phyloP scores from a whole-genome alignment of 2,797 vertebrate genomes.

The Salmo trutta region DNA sequence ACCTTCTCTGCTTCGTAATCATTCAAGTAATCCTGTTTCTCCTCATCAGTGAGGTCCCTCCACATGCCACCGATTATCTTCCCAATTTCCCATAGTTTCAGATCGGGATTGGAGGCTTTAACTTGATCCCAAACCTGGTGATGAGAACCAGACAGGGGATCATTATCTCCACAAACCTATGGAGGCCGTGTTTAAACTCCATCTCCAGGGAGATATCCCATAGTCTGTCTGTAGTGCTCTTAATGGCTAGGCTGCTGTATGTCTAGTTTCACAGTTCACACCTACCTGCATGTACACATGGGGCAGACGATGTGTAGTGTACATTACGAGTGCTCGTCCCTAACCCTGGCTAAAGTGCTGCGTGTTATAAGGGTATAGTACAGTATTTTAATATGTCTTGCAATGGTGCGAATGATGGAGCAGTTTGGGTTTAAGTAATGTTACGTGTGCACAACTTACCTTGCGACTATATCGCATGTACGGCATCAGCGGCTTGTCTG shows the following conservation, averaged over 20 bases:
- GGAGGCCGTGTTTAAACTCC: constrained; percentile 74
- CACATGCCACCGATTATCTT: constrained; percentile 99
- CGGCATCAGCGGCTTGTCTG: constrained; percentile 95
- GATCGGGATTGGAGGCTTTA: constrained; percentile 99
- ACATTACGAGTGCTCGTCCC: constrained; percentile 16
- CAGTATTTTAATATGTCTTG: constrained; percentile 40
- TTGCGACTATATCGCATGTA: constrained; percentile 97
- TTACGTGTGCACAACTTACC: constrained; percentile 73
- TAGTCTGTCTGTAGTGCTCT: constrained; percentile 42
- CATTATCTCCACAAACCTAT: constrained; percentile 78
- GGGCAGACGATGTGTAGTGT: not conserved
- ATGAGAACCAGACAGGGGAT: constrained; percentile 75
- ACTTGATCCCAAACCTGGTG: constrained; percentile 99
- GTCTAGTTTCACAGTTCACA: constrained; percentile 29
- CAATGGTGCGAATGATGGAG: constrained; percentile 44
- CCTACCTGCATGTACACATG: constrained; percentile 49
- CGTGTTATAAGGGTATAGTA: constrained; percentile 25
- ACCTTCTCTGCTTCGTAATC: constrained; percentile 99
- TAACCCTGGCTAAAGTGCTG: constrained; percentile 32
- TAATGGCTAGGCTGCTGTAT: constrained; percentile 26
- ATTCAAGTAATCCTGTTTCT: constrained; percentile 99
- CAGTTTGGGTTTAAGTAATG: constrained; percentile 11
- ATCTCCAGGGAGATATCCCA: constrained; percentile 57
- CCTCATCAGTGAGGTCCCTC: constrained; percentile 99
- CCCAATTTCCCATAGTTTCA: constrained; percentile 99